Evolutionary conservation across 2,113 vertebrate species (phyloP), one percentile per base, ranked within the genome.

Genomic region (Periophthalmodon schlosseri): DNA sequence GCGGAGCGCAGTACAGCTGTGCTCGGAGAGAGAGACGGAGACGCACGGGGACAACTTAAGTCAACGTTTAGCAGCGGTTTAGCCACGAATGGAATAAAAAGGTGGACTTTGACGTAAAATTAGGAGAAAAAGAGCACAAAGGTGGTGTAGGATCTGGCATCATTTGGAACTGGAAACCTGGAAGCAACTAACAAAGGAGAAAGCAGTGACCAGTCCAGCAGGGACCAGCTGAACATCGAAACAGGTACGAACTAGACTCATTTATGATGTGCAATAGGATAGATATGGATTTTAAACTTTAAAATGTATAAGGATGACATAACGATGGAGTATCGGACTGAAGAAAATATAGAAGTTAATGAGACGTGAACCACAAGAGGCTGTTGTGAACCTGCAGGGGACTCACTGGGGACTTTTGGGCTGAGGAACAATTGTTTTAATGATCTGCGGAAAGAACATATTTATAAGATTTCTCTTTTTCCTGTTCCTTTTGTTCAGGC

Each of bases 1-100:
- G 72, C 78, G 69, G 72, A 86, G 87, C 86, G 81, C 78, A 78
- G 72, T 78, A 82, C 69, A 83, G 73, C 76, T 86, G 88, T 84
- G 81, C 70, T 77, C 75, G 77, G 87, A 87, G 78, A 64, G 58
- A 73, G 74, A 87, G 75, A 79, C 34, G 65, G 70, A 85, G 78
- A 81, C 63, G 82, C 80, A 81, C 74, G 65, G 33, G 70, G 86
- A 79, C 82, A 86, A 77, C 79, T 71, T 12, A 75, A 72, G 50
- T 66, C 70, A 54, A 54, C 36, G 46, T 46, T 64, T 47, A 36
- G 28, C 77, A 70, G 65, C 47, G 73, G 58, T 82, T 81, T 66
- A 63, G 21, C 56, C 44, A 16, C 61, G 28, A 33, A 58, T 73
- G 61, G 77, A 75, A 34, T 72, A 65, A 77, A 80, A 33, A 69